phyloP scores from a whole-genome alignment of 30 jellyfish, hydroid and myxozoan species.

The Aurelia coerulea region DNA sequence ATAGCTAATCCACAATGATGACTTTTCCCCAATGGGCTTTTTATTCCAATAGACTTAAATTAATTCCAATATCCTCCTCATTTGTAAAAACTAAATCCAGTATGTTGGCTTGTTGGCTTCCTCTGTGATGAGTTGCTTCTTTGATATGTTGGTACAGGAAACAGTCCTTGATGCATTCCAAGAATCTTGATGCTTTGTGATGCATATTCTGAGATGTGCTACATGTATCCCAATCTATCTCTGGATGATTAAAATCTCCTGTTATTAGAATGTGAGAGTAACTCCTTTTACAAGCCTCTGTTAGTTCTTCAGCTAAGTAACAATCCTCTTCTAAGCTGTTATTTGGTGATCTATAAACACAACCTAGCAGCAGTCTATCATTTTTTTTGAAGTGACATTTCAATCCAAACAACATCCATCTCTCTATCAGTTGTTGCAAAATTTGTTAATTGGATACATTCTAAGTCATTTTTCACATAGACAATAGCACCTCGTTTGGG shows the following conservation, averaged over 20 bases:
- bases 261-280: conserved; percentile 38
- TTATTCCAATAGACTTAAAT: no score
- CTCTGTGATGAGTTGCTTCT: no score
- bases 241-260: conserved; percentile 12
- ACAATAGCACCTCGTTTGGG: conserved; percentile 39
- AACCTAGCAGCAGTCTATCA: conserved; percentile 24
- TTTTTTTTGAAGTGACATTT: conserved; percentile 1
- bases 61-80: no score
- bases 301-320: background rate
- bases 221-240: conserved; percentile 33
- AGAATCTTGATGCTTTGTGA: conserved; percentile 14
- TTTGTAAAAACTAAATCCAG: no score
- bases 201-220: conserved; percentile 13
- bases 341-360: conserved; percentile 33
- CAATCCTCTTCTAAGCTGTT: conserved; percentile 26
- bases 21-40: no score
- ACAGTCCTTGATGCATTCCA: conserved; percentile 32
- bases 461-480: conserved; percentile 28
- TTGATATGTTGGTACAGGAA: no score
- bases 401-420: conserved; percentile 13
- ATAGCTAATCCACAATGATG: no score
- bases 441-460: conserved; percentile 12
- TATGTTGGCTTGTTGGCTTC: no score
- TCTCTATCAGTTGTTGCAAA: conserved; percentile 27
- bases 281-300: conserved; percentile 6